Conservation (phyloP, 2,888 invertebrate genomes). For the Rosalia funebris region DNA sequence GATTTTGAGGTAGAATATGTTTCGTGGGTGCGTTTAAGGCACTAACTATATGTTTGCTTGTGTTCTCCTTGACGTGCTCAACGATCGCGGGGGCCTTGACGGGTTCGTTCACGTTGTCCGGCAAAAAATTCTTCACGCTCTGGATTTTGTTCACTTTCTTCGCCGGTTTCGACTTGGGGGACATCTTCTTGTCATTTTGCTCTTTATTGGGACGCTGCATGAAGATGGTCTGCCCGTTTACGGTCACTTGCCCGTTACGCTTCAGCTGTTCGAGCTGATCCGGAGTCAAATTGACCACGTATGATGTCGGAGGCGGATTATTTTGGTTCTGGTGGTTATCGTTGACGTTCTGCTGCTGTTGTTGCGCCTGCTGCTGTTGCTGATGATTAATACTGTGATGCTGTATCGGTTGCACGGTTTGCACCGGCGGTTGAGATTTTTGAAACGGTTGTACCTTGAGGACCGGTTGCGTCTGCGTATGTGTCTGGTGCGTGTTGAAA, state of each 20-base stretch:
- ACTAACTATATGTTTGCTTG: constrained; percentile 46
- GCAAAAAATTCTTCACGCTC: constrained; percentile 47
- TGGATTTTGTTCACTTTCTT: constrained; percentile 56
- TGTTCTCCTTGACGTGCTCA: constrained; percentile 46
- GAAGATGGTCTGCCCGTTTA: constrained; percentile 64
- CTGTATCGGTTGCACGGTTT: constrained; percentile 60
- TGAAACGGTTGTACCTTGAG: constrained; percentile 61
- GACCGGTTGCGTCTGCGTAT: constrained; percentile 53
- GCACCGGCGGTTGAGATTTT: constrained; percentile 61
- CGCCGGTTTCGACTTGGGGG: constrained; percentile 60
- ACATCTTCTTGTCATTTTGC: constrained; percentile 55
- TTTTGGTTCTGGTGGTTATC: constrained; percentile 46
- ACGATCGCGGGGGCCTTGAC: constrained; percentile 42
- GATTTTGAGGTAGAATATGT: constrained; percentile 53
- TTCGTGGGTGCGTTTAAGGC: constrained; percentile 54
- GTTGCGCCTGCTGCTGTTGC: constrained; percentile 41
- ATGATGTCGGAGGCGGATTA: constrained; percentile 58
- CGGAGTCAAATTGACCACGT: constrained; percentile 63
- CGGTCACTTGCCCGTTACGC: constrained; percentile 62
- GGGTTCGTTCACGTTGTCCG: constrained; percentile 40
- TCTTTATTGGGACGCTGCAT: constrained; percentile 60
- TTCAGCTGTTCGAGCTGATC: constrained; percentile 63
- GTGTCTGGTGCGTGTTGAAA: constrained; percentile 42
- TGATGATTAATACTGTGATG: constrained; percentile 48
- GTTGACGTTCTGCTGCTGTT: constrained; percentile 32